Evolutionary conservation across 2,888 invertebrate species (phyloP), one percentile per base, ranked within the genome.

Genomic region (Hirudinaria manillensis): DNA sequence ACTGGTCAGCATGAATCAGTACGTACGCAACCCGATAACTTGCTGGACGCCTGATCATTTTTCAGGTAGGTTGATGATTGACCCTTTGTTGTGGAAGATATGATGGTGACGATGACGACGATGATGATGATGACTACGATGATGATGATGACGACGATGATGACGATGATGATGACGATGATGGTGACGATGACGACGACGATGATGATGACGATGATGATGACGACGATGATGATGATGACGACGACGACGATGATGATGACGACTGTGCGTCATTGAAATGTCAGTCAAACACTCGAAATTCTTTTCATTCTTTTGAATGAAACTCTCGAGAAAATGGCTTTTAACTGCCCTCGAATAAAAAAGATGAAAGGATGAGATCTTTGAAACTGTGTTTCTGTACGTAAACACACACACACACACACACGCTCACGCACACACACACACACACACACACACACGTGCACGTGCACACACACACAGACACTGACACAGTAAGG

Each of bases 21-120:
- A 53, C 51, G 76, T 79, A 6, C 77, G 80, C 10, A 76, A 74
- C 19, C 79, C 80, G 13, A 79, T 80, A 36, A 76, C 74, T 6
- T 80, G 80, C 75, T 80, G 80, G 80, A 77, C 76, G 2, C 80
- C 80, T 19, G 76, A 65, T 0, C 79, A 80, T 65, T 79, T 80
- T 76, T 77, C 76, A 13, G 77, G 78, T 73, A n/a, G 24, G 73
- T 24, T 7, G 70, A 2, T 56, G 36, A n/a, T n/a, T n/a, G n/a
- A n/a, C n/a, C n/a, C n/a, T 36, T 10, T 3, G 67, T n/a, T n/a
- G 67, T 10, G 2, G 32, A 27, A 68, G 68, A 6, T 34, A n/a
- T 34, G 70, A 24, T 70, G 38, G 13, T 7, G 70, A 36, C 4
- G 61, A 61, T 61, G 61, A 61, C 7, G 61, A 61, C 10, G 4